phyloP scores from a whole-genome alignment of 1,140 invertebrate species.

The Lasioglossum baleicum region DNA sequence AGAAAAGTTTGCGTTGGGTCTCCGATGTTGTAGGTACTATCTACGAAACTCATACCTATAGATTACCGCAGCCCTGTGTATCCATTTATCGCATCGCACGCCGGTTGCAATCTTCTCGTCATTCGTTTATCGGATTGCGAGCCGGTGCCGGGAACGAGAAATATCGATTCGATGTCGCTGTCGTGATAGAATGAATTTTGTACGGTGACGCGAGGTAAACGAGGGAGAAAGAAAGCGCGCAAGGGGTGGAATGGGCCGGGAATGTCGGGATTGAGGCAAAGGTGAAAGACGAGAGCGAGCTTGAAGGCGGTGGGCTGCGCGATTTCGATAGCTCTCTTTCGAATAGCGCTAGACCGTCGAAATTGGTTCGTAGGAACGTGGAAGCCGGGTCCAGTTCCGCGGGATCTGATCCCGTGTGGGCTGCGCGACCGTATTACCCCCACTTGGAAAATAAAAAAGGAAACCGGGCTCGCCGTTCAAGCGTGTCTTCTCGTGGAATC shows the following conservation, averaged over 20 bases:
- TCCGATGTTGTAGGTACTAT: not conserved
- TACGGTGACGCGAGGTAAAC: conserved; percentile 39
- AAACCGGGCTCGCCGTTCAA: not conserved
- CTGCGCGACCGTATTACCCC: conserved; percentile 43
- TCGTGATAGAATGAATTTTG: conserved; percentile 68
- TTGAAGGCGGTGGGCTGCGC: not conserved
- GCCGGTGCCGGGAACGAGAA: conserved; percentile 51
- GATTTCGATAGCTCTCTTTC: conserved; percentile 51
- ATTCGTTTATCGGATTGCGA: conserved; percentile 62
- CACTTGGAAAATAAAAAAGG: conserved; percentile 1
- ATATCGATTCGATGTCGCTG: conserved; percentile 62
- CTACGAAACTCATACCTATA: conserved; percentile 18
- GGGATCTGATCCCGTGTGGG: conserved; percentile 13
- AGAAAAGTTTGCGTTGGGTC: not conserved
- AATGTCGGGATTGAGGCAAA: not conserved
- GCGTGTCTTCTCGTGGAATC: too few relatives aligned
- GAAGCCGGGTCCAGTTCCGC: conserved; percentile 33
- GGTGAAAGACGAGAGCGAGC: not conserved
- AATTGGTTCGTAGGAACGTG: conserved; percentile 17
- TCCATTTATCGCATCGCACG: conserved; percentile 52
- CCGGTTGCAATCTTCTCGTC: conserved; percentile 57
- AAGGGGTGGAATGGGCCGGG: not conserved
- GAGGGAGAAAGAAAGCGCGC: conserved; percentile 1
- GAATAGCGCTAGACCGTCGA: not conserved
- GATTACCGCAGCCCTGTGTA: conserved; percentile 19